Evolutionary conservation across 2,888 invertebrate genomes (phyloP), one percentile per base, ranked within the genome.

Genomic region (Pammene fasciana): DNA sequence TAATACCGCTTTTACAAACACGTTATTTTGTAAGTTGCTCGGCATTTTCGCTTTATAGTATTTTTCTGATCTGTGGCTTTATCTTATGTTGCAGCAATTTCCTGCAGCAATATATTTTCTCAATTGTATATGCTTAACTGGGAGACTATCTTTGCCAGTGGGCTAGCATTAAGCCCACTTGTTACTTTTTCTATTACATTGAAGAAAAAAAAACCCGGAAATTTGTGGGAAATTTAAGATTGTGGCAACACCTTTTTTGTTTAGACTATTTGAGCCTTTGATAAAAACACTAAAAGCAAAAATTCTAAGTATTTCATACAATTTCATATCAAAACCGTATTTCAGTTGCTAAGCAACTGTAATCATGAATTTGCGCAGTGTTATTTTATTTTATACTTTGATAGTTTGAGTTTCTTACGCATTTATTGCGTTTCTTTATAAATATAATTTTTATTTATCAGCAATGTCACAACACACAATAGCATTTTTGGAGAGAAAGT

Each of bases 401-500:
- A 8, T 10, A 41, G 38, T 38, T 38, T 36, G 8, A 45, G 2
- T 14, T 36, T 48, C 36, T 61, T 16, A 9, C 10, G 48, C 10
- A 11, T 61, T 38, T 34, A 13, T 16, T 18, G 16, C 9, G 5
- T 34, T 26, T 26, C 26, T 26, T 26, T 26, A 4, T 26, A 26
- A 26, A 26, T 26, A 26, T 26, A 26, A 26, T 38, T 16, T 38
- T 18, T 2, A 41, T 7, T 38, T 52, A 13, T 18, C 13, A 41
- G 52, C n/a, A 50, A 62, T 62, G 62, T 62, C 62, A 14, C 62
- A 62, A 41, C 55, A 54, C 0, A 55, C 34, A 16, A 65, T 55
- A n/a, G 34, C 64, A n/a, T 36, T 74, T 13, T 43, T 73, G 7
- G 85, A 87, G 7, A 84, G 81, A 68, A 88, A 86, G 68, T 57